Evolutionary conservation across 1,140 invertebrate genomes (phyloP), one percentile per base, ranked within the genome.

Genomic region (Trichonephila clavipes): DNA sequence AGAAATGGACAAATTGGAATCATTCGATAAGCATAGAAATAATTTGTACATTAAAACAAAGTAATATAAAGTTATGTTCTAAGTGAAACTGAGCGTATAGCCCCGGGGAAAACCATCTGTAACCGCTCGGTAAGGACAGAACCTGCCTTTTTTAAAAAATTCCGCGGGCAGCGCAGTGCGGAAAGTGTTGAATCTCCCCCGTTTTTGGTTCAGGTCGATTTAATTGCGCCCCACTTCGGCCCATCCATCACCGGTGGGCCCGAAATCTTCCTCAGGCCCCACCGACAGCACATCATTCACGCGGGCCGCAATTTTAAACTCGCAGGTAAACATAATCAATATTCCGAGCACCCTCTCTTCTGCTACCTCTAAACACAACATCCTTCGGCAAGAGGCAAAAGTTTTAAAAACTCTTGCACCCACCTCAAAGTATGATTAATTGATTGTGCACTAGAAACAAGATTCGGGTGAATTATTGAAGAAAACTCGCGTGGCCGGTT

Each of bases 401-500:
- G 10, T 90, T 90, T 90, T 90, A 90, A 90, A 90, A 90, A 90
- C 51, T 90, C 72, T 64, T 64, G 21, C 85, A 21, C 51, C 44
- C 64, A 18, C n/a, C n/a, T 90, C 89, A 90, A 90, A 90, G 89
- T 81, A 81, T 90, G 89, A 90, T 90, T 90, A 90, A 90, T 90
- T 90, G 89, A 51, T 21, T 58, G 24, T 40, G 58, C 64, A 7
- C 88, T 28, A 90, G 89, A 90, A 90, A 90, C 89, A 90, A 90
- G 89, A 90, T 90, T 90, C 89, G 24, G 88, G 88, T 89, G 77
- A 90, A 81, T 81, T 90, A 90, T 90, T 90, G 89, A 90, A 90
- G 89, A 90, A 82, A 90, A 77, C 69, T 77, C 19, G 40, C 88
- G 34, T 40, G 6, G 44, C 69, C 19, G 51, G 51, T 51, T 51